Percentiles rank a stretch among this genome's conserved stretches.
Evolutionary conservation across 2,888 invertebrate genomes (phyloP).

Genomic region (Drosophila seclusa): DNA sequence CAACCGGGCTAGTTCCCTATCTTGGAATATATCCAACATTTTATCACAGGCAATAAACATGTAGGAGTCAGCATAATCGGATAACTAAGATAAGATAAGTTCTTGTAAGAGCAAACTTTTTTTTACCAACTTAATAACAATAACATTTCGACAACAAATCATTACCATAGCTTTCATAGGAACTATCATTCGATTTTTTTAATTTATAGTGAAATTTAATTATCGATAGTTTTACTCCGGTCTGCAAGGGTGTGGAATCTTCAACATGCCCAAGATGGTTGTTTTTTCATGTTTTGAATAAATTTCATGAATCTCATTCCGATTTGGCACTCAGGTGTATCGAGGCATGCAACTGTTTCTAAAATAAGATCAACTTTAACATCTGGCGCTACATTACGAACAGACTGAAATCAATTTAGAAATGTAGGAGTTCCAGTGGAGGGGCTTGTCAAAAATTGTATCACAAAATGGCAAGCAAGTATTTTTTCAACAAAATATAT

Average conservation of each 20-base stretch:
- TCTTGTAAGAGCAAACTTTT: neutral
- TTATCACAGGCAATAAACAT: neutral
- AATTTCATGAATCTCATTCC: slow-evolving; percentile 31
- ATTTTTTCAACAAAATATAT: slow-evolving; percentile 30
- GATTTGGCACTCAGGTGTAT: slow-evolving; percentile 48
- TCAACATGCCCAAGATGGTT: neutral
- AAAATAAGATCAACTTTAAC: slow-evolving; percentile 47
- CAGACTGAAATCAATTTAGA: neutral
- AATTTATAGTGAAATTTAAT: neutral
- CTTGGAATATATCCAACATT: neutral
- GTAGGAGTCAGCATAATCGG: neutral
- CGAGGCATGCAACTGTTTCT: slow-evolving; percentile 48
- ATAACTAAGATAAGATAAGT: neutral
- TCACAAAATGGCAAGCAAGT: slow-evolving; percentile 41
- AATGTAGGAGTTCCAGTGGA: slow-evolving; percentile 28
- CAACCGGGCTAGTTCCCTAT: neutral
- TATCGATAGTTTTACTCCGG: neutral
- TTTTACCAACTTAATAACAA: neutral
- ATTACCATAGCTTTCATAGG: neutral
- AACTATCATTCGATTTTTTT: neutral
- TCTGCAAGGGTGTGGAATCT: neutral
- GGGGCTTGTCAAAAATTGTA: slow-evolving; percentile 28
- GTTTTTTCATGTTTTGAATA: slow-evolving; percentile 3
- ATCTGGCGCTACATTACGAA: slow-evolving; percentile 50
- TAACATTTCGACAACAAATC: neutral